Conservation (phyloP, 1,140 invertebrate genomes). For the Calliphora vicina region DNA sequence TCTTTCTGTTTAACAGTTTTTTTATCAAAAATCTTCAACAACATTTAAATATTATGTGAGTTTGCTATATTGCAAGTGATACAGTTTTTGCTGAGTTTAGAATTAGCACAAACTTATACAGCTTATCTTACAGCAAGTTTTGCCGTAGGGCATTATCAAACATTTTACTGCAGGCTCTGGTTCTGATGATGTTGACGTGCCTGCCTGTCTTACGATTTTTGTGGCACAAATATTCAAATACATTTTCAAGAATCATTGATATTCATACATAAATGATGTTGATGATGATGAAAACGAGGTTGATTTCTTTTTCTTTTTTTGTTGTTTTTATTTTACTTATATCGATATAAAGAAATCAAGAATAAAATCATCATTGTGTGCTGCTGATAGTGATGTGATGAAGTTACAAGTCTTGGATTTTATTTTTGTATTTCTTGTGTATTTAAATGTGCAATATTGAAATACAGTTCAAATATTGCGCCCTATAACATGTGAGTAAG, state of each 20-base stretch:
- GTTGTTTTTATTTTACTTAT: background rate
- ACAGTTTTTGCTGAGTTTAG: too few species aligned
- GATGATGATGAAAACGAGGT: background rate
- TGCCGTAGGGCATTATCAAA: too few species aligned
- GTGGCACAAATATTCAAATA: background rate
- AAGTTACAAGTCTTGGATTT: background rate
- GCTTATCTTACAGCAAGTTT: too few species aligned
- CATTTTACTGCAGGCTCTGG: too few species aligned
- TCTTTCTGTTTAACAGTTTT: too few species aligned
- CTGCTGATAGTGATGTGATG: background rate
- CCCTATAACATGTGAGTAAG: too few species aligned
- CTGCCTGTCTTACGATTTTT: too few species aligned
- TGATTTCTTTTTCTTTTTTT: background rate
- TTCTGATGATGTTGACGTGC: too few species aligned
- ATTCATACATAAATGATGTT: conserved; percentile 4
- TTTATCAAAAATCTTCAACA: too few species aligned
- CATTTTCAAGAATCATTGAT: background rate
- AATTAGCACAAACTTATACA: too few species aligned
- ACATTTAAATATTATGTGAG: too few species aligned
- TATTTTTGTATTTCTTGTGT: background rate
- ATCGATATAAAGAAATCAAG: background rate
- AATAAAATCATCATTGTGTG: background rate
- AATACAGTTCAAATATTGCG: background rate
- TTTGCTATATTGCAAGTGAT: too few species aligned
- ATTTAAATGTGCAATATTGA: background rate